Conservation (phyloP, 1,140 invertebrate genomes). For the Asbolus verrucosus region DNA sequence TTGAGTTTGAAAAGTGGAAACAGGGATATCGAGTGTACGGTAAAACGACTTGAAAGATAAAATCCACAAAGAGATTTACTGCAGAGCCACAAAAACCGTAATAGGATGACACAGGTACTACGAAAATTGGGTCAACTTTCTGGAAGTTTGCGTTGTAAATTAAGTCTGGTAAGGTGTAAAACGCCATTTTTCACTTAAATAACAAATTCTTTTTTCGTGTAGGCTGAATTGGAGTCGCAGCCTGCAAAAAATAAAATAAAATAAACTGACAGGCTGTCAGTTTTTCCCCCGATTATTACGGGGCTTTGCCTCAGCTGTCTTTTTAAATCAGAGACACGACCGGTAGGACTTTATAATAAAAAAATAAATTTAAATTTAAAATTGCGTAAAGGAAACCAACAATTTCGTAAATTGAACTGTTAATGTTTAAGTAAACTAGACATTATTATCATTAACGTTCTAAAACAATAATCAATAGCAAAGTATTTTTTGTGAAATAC, state of each 20-base stretch:
- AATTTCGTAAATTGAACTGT: not conserved
- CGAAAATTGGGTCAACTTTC: slow-evolving; percentile 39
- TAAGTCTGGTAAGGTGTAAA: slow-evolving; percentile 31
- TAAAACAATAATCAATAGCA: no score
- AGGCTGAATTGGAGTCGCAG: slow-evolving; percentile 12
- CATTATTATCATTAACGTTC: no score
- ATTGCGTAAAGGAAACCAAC: not conserved
- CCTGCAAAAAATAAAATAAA: slow-evolving; percentile 33
- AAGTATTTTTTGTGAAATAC: no score
- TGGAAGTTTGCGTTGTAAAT: slow-evolving; percentile 42
- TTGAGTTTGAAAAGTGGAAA: slow-evolving; percentile 39
- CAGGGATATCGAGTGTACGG: slow-evolving; percentile 10
- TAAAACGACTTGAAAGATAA: slow-evolving; percentile 41
- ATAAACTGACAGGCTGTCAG: slow-evolving; percentile 23
- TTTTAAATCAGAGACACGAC: slow-evolving; percentile 26
- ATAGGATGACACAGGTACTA: slow-evolving; percentile 44
- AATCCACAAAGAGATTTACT: slow-evolving; percentile 44
- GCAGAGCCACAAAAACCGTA: slow-evolving; percentile 41
- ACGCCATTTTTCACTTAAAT: slow-evolving; percentile 32
- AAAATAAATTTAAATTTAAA: slow-evolving; percentile 17
- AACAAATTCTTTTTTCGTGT: slow-evolving; percentile 29
- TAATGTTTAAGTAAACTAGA: no score
- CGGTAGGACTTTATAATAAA: slow-evolving; percentile 14
- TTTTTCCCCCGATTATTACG: slow-evolving; percentile 33
- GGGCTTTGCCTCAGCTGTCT: slow-evolving; percentile 17